Percentiles rank a stretch among this genome's conserved stretches.
phyloP scores from a whole-genome alignment of 2,113 vertebrate species.

The Hemibagrus wyckioides region DNA sequence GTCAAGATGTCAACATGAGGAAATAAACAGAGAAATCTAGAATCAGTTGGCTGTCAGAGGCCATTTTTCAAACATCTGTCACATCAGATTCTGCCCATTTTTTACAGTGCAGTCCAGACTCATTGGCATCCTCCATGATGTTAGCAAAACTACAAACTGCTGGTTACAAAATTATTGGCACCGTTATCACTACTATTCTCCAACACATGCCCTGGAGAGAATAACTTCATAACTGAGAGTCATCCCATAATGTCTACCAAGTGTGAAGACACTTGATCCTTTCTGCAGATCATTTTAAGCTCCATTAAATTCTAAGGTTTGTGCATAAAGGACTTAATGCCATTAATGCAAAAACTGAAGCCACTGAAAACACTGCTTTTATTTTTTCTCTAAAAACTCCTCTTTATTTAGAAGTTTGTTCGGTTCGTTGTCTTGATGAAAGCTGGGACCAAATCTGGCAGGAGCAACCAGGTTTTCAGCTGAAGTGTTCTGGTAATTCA shows the following conservation, averaged over 20 bases:
- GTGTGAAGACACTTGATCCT: background rate
- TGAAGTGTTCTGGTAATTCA: background rate
- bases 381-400: background rate
- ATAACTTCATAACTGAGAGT: background rate
- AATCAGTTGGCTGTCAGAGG: background rate
- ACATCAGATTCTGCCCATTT: background rate
- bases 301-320: background rate
- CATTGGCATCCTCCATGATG: background rate
- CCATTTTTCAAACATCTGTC: background rate
- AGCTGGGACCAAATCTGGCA: background rate
- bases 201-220: background rate
- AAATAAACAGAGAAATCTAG: background rate
- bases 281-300: background rate
- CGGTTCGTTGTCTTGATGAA: background rate
- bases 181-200: background rate
- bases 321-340: background rate
- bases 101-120: background rate
- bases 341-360: background rate
- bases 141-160: background rate
- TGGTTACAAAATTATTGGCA: background rate
- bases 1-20: background rate
- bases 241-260: background rate
- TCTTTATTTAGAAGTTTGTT: background rate
- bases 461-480: background rate
- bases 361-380: background rate